phyloP scores from a whole-genome alignment of 2,888 invertebrate genomes.

The Coelogynopora nodosa region DNA sequence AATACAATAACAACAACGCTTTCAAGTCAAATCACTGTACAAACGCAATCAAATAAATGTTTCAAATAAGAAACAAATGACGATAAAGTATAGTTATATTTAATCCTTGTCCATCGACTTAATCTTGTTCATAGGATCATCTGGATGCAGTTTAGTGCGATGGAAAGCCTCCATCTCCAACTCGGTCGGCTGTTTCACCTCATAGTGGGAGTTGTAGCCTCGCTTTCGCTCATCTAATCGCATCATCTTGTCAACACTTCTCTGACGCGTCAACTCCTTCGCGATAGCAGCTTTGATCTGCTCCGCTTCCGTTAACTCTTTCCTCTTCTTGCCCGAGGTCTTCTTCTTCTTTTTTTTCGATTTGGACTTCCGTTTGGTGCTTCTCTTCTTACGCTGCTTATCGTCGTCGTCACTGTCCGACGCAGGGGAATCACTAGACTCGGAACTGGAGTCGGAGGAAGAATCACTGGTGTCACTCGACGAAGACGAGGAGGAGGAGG shows the following conservation, averaged over 20 bases:
- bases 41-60: no score
- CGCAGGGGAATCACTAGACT: background rate
- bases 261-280: conserved; percentile 54
- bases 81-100: no score
- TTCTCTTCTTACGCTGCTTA: background rate
- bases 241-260: conserved; percentile 62
- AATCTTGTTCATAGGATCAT: conserved; percentile 78
- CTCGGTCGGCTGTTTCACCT: conserved; percentile 76
- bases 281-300: conserved; percentile 51
- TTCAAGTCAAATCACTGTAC: no score
- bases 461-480: background rate
- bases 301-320: background rate
- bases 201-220: conserved; percentile 76
- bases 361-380: background rate
- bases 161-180: conserved; percentile 89
- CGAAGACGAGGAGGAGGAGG: background rate
- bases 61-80: no score
- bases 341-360: background rate
- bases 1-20: no score
- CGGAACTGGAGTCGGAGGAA: background rate
- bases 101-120: no score
- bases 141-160: conserved; percentile 70
- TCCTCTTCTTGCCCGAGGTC: background rate
- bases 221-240: conserved; percentile 82
- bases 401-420: background rate